These are phyloP conservation scores for Chloroceryle aenea DNA, from an alignment of 2,113 vertebrate species.

Conservation along the genomic window DNA sequence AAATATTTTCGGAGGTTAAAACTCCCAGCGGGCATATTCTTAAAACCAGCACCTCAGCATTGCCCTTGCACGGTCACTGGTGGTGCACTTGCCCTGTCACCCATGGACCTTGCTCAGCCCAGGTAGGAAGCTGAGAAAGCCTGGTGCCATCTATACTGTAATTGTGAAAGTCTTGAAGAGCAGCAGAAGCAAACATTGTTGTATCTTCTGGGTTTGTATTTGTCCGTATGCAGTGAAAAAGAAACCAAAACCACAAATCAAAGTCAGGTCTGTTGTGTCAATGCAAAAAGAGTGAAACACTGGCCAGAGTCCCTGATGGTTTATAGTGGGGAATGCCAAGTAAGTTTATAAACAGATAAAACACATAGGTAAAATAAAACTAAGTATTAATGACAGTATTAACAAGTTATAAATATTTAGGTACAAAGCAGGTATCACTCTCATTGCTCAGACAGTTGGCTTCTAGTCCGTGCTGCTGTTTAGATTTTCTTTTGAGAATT, in stretches of 20 bases:
- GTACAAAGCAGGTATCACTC: neutral
- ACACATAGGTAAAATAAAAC: neutral
- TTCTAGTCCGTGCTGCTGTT: slow-evolving; percentile 4
- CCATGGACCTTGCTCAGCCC: neutral
- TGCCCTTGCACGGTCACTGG: fast-evolving
- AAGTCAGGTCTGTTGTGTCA: neutral
- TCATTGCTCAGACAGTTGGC: neutral
- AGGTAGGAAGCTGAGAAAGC: neutral
- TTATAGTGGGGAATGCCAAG: neutral
- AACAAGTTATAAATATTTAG: slow-evolving; percentile 26
- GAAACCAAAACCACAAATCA: neutral
- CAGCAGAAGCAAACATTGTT: neutral
- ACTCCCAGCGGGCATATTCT: neutral
- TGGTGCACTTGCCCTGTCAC: neutral
- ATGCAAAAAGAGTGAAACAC: neutral
- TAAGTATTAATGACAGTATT: neutral
- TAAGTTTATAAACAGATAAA: slow-evolving; percentile 9
- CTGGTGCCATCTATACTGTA: fast-evolving
- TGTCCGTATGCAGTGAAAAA: neutral
- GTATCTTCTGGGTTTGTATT: neutral
- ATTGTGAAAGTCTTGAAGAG: neutral
- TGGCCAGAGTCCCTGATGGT: neutral
- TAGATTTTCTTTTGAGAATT: slow-evolving; percentile 20
- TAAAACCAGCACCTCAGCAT: neutral
- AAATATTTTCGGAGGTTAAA: neutral